phyloP scores from a whole-genome alignment of 2,797 vertebrate species.

The Alfaro cultratus region DNA sequence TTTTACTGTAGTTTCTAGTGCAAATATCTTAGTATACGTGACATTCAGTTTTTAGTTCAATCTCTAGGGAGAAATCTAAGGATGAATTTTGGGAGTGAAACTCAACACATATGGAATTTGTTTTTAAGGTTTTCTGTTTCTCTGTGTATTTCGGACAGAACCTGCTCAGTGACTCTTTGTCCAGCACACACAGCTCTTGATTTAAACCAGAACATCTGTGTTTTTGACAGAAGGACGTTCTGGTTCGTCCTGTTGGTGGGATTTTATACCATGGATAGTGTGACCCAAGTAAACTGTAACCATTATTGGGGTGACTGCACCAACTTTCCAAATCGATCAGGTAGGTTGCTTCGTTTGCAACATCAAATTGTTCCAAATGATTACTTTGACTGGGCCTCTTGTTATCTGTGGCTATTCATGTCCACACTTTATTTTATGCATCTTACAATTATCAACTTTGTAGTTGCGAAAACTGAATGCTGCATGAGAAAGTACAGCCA shows the following conservation, averaged over 20 bases:
- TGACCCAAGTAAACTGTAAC: background rate
- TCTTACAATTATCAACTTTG: background rate
- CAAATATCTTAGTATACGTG: no score
- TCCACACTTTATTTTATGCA: background rate
- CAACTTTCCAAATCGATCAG: accelerated
- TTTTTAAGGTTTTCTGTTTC: background rate
- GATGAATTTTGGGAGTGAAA: background rate
- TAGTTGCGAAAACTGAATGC: background rate
- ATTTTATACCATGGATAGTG: background rate
- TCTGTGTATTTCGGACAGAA: background rate
- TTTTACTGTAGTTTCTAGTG: no score
- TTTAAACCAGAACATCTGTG: background rate
- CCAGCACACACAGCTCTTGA: background rate
- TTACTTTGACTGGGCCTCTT: background rate
- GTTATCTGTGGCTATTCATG: background rate
- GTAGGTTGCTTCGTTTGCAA: background rate
- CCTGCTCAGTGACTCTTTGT: no score
- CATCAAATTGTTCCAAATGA: background rate
- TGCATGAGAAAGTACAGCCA: background rate
- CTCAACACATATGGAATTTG: background rate
- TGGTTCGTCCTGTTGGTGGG: background rate
- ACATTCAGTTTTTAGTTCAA: background rate
- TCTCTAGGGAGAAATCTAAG: background rate
- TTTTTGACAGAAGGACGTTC: background rate
- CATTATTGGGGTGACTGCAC: accelerated